Evolutionary conservation across 2,797 vertebrate species (phyloP).

Genomic region (Oryzias sinensis): DNA sequence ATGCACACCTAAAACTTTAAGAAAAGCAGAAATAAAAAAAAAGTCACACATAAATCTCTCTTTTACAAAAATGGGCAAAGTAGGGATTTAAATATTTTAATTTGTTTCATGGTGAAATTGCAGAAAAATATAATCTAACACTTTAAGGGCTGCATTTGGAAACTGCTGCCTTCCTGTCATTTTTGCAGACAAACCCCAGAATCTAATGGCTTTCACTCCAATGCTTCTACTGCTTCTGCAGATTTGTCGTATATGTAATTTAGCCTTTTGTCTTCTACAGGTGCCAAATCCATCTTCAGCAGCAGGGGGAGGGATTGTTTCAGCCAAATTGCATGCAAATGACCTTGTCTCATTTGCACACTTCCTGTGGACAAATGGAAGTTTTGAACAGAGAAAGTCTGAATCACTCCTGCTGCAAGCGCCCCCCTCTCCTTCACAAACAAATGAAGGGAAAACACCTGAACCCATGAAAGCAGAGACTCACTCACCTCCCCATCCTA

Average conservation of each 20-base stretch:
- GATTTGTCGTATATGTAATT: conserved; percentile 23
- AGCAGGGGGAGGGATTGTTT: conserved; percentile 13
- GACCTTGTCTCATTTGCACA: conserved; percentile 38
- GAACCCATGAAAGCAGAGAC: background rate
- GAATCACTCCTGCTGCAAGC: conserved; percentile 32
- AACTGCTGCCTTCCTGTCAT: too few relatives aligned
- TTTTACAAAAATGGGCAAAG: too few relatives aligned
- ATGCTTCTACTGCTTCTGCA: background rate
- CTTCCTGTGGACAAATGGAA: conserved; percentile 17
- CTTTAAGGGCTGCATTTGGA: too few relatives aligned
- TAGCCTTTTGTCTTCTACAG: background rate
- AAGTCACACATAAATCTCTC: too few relatives aligned
- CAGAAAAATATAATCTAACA: too few relatives aligned
- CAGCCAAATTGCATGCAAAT: conserved; percentile 22
- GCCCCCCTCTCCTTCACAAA: conserved; percentile 7
- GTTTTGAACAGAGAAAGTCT: conserved; percentile 8
- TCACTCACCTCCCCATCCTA: background rate
- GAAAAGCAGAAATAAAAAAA: too few relatives aligned
- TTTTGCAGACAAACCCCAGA: too few relatives aligned
- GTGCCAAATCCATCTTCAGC: conserved; percentile 20
- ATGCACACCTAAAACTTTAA: too few relatives aligned
- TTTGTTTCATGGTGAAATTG: too few relatives aligned
- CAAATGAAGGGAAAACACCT: background rate
- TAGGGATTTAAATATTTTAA: too few relatives aligned
- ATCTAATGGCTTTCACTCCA: too few relatives aligned